Conservation (phyloP, 2,113 vertebrate genomes). For the Isichthys henryi region DNA sequence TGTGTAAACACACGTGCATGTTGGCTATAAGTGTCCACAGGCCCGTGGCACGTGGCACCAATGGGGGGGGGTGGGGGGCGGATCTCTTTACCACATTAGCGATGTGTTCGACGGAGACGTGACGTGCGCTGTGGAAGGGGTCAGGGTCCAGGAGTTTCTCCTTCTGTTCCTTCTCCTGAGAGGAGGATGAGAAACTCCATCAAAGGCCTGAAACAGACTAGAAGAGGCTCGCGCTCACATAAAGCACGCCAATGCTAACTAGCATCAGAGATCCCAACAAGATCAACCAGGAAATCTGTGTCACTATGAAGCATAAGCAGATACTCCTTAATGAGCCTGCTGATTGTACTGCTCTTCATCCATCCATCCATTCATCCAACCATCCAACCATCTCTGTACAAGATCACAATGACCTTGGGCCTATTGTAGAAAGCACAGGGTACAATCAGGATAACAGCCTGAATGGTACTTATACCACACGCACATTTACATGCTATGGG, state of each 20-base stretch:
- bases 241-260: neutral
- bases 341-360: neutral
- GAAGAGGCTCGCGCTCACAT: neutral
- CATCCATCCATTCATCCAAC: neutral
- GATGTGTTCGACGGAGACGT: constrained; percentile 59
- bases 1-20: constrained; percentile 25
- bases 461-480: neutral
- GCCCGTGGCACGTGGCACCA: neutral
- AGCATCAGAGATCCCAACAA: neutral
- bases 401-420: neutral
- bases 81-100: constrained; percentile 51
- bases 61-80: too few relatives aligned
- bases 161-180: constrained; percentile 75
- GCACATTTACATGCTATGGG: neutral
- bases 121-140: constrained; percentile 64
- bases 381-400: neutral
- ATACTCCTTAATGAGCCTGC: neutral
- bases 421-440: neutral
- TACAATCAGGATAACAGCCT: neutral
- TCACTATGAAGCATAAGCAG: neutral
- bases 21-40: neutral
- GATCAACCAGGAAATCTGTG: neutral
- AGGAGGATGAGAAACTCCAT: neutral
- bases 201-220: neutral
- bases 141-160: constrained; percentile 66